These are phyloP conservation scores for Neostethus bicornis DNA, from an alignment of 2,797 vertebrate genomes.

Conservation along the genomic window DNA sequence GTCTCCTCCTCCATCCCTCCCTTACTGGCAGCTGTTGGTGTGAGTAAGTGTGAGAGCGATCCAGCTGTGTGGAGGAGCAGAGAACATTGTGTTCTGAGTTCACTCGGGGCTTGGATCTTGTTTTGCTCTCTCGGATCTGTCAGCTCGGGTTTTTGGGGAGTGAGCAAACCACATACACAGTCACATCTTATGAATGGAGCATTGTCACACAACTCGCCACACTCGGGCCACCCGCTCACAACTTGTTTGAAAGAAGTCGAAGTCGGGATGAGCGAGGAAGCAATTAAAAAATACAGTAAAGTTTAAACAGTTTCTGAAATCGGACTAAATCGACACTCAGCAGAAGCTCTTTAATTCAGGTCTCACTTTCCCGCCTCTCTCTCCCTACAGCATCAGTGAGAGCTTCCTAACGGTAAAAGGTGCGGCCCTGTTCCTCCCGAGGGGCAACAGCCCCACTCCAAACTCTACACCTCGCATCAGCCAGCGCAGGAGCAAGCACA, in stretches of 20 bases:
- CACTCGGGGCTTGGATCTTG: slow-evolving; percentile 51
- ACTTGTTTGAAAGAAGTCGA: slow-evolving; percentile 10
- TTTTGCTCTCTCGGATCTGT: slow-evolving; percentile 40
- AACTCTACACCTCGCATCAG: slow-evolving; percentile 85
- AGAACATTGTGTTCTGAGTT: slow-evolving; percentile 75
- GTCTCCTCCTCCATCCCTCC: slow-evolving; percentile 47
- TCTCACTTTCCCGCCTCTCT: slow-evolving; percentile 9
- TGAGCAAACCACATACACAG: slow-evolving; percentile 18
- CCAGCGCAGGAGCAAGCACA: slow-evolving; percentile 93
- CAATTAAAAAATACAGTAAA: slow-evolving; percentile 5
- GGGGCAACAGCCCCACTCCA: slow-evolving; percentile 88
- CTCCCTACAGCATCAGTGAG: slow-evolving; percentile 89
- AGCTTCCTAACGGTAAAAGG: slow-evolving; percentile 99
- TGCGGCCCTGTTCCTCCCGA: slow-evolving; percentile 94
- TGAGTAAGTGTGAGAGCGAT: slow-evolving; percentile 58
- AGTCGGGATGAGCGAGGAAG: slow-evolving; percentile 14
- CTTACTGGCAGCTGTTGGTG: slow-evolving; percentile 63
- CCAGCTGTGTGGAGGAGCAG: slow-evolving; percentile 70
- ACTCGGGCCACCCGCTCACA: slow-evolving; percentile 17
- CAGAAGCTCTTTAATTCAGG: slow-evolving; percentile 1
- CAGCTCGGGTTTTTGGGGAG: slow-evolving; percentile 49
- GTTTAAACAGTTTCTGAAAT: not conserved
- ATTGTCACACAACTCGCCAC: slow-evolving; percentile 49
- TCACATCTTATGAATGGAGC: slow-evolving; percentile 63
- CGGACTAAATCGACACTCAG: not conserved